A percentile compares a stretch with the other conserved stretches of the same genome.
phyloP scores from a whole-genome alignment of 2,888 invertebrate genomes.

The Cosmopolites sordidus region DNA sequence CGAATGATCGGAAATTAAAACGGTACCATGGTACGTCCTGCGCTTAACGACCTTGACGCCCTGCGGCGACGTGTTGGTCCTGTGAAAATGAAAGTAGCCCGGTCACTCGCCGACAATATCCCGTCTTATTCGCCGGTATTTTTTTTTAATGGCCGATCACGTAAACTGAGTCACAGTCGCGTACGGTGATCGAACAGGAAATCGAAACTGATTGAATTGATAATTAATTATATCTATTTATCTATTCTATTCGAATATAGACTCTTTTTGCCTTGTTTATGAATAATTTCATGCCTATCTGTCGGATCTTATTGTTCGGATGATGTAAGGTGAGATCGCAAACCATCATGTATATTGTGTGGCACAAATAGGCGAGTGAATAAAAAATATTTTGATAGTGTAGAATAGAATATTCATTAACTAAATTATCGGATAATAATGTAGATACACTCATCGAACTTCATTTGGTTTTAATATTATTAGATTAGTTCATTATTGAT shows the following conservation, averaged over 20 bases:
- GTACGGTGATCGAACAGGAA: neutral
- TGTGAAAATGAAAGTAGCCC: constrained; percentile 16
- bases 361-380: too few relatives aligned
- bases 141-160: constrained; percentile 5
- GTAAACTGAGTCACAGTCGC: constrained; percentile 8
- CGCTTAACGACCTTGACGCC: constrained; percentile 12
- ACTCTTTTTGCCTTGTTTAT: neutral
- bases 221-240: constrained; percentile 2
- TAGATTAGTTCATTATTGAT: too few relatives aligned
- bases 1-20: too few relatives aligned
- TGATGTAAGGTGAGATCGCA: neutral
- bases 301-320: neutral
- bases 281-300: neutral
- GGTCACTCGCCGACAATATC: constrained; percentile 2
- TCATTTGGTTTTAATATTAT: too few relatives aligned
- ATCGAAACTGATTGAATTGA: constrained; percentile 1
- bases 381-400: too few relatives aligned
- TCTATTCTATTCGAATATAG: neutral
- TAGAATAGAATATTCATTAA: too few relatives aligned
- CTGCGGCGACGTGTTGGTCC: constrained; percentile 10
- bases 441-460: too few relatives aligned
- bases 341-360: too few relatives aligned
- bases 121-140: neutral
- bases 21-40: neutral
- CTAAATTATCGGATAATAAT: too few relatives aligned